Evolutionary conservation across 2,113 vertebrate genomes (phyloP).

Genomic region (Plestiodon gilberti): DNA sequence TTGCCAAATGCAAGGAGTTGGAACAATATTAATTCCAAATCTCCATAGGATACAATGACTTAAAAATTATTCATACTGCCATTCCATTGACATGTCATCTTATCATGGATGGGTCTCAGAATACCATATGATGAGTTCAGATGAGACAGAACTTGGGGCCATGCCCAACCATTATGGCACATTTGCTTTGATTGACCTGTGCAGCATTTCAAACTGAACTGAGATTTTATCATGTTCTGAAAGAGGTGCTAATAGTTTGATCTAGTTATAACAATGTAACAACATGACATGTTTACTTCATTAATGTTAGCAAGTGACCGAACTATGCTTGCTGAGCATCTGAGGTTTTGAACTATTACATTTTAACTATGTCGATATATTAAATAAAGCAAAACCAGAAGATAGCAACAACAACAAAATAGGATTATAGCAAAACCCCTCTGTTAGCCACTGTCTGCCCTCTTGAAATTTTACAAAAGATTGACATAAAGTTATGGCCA

Average conservation of each 20-base stretch:
- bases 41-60: no score
- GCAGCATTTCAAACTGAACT: conserved; percentile 22
- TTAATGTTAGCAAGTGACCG: conserved; percentile 14
- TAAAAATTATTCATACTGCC: neutral
- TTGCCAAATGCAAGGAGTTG: neutral
- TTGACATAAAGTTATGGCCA: neutral
- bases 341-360: conserved; percentile 37
- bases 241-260: conserved; percentile 5
- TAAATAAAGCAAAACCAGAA: conserved; percentile 37
- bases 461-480: neutral
- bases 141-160: neutral
- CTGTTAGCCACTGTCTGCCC: neutral
- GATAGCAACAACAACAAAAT: neutral
- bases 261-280: conserved; percentile 17
- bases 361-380: conserved; percentile 38
- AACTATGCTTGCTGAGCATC: neutral
- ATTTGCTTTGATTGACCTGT: conserved; percentile 28
- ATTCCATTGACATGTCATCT: neutral
- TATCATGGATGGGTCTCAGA: neutral
- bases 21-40: no score
- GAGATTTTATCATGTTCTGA: conserved; percentile 5
- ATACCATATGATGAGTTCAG: neutral
- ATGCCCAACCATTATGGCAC: neutral
- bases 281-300: conserved; percentile 38
- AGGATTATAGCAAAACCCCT: no score